Evolutionary conservation across 92 coral and sea anemone species (phyloP), one percentile per base, ranked within the genome.

Genomic region (Micromussa lordhowensis): DNA sequence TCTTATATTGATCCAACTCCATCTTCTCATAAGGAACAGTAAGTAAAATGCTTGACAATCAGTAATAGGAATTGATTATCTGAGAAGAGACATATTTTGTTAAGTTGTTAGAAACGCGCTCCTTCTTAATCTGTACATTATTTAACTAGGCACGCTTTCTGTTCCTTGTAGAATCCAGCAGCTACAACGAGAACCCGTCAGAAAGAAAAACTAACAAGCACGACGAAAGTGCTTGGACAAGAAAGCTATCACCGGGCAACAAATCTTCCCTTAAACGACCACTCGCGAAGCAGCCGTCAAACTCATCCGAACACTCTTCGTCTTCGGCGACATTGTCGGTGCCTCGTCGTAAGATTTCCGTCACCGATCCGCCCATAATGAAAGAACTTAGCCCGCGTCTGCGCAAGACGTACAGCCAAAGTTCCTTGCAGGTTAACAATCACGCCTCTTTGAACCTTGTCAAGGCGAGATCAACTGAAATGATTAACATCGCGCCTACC

Each of bases 281-380:
- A 36, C 79, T 84, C 38, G 0, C 89, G 54, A 78, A 86, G 68
- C 89, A 86, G 64, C 53, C 14, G 0, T 86, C 89, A n/a, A 86
- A 68, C 77, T 61, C 81, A 57, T 73, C 83, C 77, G 89, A 86
- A 0, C 82, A 76, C 18, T 78, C 73, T 59, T 76, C 89, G 83
- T 38, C 89, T 63, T 77, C 89, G 31, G 22, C 83, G 76, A 26
- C 64, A 61, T 21, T 68, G 32, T 86, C 83, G 89, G 89, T 40
- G 26, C 77, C 75, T 61, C 77, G 89, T 77, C 89, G 78, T 63
- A 53, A 76, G 66, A 86, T 86, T 76, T 86, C 89, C 75, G 83
- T 86, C 77, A 78, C 89, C 68, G 89, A 86, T 44, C 83, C 83
- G 24, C 89, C 76, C 36, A 22, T 55, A 31, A 61, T 32, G 4